A percentile compares a stretch with the other conserved stretches of the same genome.
These are phyloP conservation scores for Pseudococcus viburni DNA, from an alignment of 2,888 invertebrate genomes.

Conservation along the genomic window DNA sequence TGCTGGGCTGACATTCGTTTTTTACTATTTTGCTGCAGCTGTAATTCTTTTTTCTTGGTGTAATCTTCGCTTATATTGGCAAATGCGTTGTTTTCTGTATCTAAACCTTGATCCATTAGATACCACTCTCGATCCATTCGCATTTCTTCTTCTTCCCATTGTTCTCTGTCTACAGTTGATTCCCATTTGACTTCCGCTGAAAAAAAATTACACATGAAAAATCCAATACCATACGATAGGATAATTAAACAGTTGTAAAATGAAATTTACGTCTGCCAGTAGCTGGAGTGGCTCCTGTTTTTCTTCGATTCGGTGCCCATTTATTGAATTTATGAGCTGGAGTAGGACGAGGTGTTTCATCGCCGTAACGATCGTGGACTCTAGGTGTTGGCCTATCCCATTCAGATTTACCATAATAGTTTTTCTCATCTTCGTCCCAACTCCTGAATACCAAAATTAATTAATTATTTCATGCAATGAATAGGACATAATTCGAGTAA, in stretches of 20 bases:
- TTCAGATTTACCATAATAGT: constrained; percentile 79
- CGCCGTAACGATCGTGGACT: constrained; percentile 70
- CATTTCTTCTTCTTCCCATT: constrained; percentile 93
- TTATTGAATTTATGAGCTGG: constrained; percentile 88
- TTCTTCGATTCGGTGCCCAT: constrained; percentile 81
- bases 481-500: constrained; percentile 20
- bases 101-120: constrained; percentile 93
- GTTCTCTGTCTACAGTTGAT: constrained; percentile 72
- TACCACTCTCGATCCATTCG: constrained; percentile 97
- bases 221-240: not conserved
- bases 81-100: constrained; percentile 94
- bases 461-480: not conserved
- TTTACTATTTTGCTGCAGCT: constrained; percentile 89
- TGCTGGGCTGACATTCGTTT: constrained; percentile 96
- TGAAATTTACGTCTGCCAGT: constrained; percentile 74
- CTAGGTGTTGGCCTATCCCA: constrained; percentile 95
- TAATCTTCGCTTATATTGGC: constrained; percentile 91
- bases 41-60: constrained; percentile 92
- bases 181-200: constrained; percentile 76
- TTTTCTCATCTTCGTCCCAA: constrained; percentile 82
- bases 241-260: not conserved
- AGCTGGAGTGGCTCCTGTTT: constrained; percentile 79
- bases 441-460: constrained; percentile 70
- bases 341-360: constrained; percentile 86
- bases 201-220: constrained; percentile 68